Evolutionary conservation across 2,113 vertebrate genomes (phyloP).

Genomic region (Gracilinanus agilis): DNA sequence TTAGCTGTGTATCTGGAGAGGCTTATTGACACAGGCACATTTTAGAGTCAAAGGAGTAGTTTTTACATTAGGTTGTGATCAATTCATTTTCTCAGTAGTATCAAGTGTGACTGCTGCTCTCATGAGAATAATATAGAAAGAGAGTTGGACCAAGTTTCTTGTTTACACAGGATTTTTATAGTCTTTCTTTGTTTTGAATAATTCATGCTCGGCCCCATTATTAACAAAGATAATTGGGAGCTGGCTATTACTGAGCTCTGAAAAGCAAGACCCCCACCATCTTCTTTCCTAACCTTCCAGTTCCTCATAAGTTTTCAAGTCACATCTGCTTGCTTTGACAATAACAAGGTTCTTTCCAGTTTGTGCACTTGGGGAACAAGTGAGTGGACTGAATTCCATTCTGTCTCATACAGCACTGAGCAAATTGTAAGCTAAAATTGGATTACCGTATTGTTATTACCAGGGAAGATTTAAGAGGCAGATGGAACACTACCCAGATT

Average conservation of each 20-base stretch:
- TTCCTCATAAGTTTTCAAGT: slow-evolving; percentile 53
- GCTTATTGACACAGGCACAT: slow-evolving; percentile 3
- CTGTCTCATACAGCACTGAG: neutral
- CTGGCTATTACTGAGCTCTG: neutral
- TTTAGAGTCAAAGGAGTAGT: neutral
- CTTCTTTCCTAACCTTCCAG: slow-evolving; percentile 57
- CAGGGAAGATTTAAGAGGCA: slow-evolving; percentile 59
- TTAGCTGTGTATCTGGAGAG: neutral
- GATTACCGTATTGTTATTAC: slow-evolving; percentile 60
- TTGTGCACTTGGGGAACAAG: slow-evolving; percentile 50
- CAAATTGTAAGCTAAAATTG: slow-evolving; percentile 55
- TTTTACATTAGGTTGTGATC: neutral
- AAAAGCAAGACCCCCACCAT: neutral
- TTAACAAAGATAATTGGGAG: slow-evolving; percentile 41
- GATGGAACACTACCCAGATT: slow-evolving; percentile 61
- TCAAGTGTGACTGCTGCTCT: neutral
- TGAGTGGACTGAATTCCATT: slow-evolving; percentile 50
- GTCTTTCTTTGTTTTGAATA: slow-evolving; percentile 35
- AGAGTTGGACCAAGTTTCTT: slow-evolving; percentile 26
- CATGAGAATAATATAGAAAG: neutral
- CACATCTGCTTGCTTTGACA: slow-evolving; percentile 50
- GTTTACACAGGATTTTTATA: slow-evolving; percentile 10
- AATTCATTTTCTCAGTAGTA: neutral
- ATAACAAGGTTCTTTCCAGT: slow-evolving; percentile 52
- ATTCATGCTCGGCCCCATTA: slow-evolving; percentile 18